Evolutionary conservation across 1,140 invertebrate species (phyloP), one percentile per base, ranked within the genome.

Genomic region (Archivesica marissinica): DNA sequence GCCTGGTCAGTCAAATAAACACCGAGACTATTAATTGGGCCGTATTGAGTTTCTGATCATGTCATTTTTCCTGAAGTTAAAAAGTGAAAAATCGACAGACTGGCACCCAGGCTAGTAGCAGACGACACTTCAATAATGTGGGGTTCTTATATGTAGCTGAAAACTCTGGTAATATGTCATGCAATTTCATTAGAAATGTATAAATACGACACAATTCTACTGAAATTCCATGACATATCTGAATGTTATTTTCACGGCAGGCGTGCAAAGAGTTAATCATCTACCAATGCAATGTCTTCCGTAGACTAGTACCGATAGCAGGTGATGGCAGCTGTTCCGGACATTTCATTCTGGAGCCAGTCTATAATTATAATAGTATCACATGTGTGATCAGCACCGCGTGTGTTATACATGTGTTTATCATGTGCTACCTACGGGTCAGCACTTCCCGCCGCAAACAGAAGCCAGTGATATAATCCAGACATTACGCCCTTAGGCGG

Each of bases 391-490:
- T 76, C 39, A 59, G 33, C 50, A 39, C 38, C 74, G 30, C 74
- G 59, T 76, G 74, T 76, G 74, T 41, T 59, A 33, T 15, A 54
- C 68, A 72, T 44, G 68, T 72, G 54, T 59, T 35, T 56, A 56
- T 56, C 54, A 76, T n/a, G 74, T 52, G 74, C 23, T 76, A 76
- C 25, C 52, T 39, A 38, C n/a, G 74, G 74, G 74, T 76, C 74
- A 76, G 50, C 13, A 28, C 1, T 2, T 17, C 41, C 30, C 20
- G 13, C 11, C 1, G 41, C 23, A 72, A 44, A 44, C 35, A 15
- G 64, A 44, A 68, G 35, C 17, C 1, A 2, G 44, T 44, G 41
- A 44, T n/a, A 38, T 68, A 41, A 41, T n/a, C n/a, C n/a, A n/a
- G n/a, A n/a, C n/a, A n/a, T n/a, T n/a, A n/a, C n/a, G n/a, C n/a